Percentiles rank a stretch among this genome's conserved stretches.
These are phyloP conservation scores for Hyalella azteca DNA, from an alignment of 2,888 invertebrate species.

Conservation along the genomic window DNA sequence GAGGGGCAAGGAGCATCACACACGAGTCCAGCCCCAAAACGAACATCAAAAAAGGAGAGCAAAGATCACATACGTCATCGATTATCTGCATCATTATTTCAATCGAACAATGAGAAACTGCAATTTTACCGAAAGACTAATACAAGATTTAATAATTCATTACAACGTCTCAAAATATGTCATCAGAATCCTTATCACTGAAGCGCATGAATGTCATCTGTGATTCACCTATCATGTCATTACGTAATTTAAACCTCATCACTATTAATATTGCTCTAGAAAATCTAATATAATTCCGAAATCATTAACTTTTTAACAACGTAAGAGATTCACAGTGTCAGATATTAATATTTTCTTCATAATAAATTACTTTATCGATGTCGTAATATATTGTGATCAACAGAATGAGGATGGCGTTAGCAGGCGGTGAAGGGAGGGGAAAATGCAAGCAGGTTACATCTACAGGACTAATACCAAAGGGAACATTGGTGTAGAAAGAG, in stretches of 20 bases:
- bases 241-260: background rate
- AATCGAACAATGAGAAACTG: background rate
- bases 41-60: conserved; percentile 4
- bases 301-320: too few relatives aligned
- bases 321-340: too few relatives aligned
- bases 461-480: conserved; percentile 35
- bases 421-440: background rate
- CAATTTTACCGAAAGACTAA: background rate
- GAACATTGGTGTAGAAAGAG: conserved; percentile 37
- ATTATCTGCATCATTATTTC: background rate
- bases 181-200: background rate
- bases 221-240: background rate
- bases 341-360: background rate
- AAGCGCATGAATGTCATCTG: background rate
- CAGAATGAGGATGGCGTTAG: background rate
- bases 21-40: background rate
- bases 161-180: too few relatives aligned
- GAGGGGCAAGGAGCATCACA: background rate
- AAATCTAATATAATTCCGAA: too few relatives aligned
- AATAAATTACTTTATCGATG: background rate
- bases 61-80: conserved; percentile 11
- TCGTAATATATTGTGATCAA: background rate
- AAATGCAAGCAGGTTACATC: conserved; percentile 30
- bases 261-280: too few relatives aligned
- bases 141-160: too few relatives aligned